Conservation (phyloP, 2,797 vertebrate species). For the Danio choprae region DNA sequence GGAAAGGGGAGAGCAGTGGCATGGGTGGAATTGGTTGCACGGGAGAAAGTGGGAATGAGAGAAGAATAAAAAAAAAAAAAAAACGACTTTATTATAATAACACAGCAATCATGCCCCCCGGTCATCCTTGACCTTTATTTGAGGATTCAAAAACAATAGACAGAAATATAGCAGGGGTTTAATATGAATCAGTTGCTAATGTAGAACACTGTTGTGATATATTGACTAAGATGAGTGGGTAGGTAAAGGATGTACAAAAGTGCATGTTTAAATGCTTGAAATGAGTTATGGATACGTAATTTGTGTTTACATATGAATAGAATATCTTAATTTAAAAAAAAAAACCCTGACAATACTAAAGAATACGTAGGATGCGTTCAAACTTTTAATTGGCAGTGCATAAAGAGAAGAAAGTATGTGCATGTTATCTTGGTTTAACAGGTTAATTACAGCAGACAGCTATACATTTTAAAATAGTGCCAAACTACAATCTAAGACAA, state of each 20-base stretch:
- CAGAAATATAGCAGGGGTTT: neutral
- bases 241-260: neutral
- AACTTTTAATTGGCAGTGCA: neutral
- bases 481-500: too few relatives aligned
- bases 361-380: neutral
- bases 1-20: constrained; percentile 3
- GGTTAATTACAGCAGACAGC: neutral
- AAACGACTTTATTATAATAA: neutral
- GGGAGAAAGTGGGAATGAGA: neutral
- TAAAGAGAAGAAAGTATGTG: neutral
- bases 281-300: too few relatives aligned
- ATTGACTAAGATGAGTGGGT: neutral
- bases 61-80: neutral
- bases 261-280: neutral
- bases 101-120: neutral
- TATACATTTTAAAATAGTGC: neutral
- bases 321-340: too few relatives aligned
- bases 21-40: constrained; percentile 5
- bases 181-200: neutral
- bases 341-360: neutral
- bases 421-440: neutral
- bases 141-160: neutral
- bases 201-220: neutral
- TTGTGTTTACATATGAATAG: neutral
- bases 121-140: constrained; percentile 10